Evolutionary conservation across 2,113 vertebrate species (phyloP), one percentile per base, ranked within the genome.

Genomic region (Harpagus bidentatus): DNA sequence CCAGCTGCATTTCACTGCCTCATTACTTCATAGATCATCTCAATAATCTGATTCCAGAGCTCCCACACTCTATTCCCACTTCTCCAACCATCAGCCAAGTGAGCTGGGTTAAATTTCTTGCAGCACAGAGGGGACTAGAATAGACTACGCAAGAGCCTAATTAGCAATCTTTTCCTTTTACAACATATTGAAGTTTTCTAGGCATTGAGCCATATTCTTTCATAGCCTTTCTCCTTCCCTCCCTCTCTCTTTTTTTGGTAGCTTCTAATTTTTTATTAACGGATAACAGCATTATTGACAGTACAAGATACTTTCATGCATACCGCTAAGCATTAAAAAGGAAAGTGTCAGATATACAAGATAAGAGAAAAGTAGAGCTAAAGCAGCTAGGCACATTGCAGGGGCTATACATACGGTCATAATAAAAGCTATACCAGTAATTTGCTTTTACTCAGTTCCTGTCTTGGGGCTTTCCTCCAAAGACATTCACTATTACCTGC

Each of bases 131-230:
- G 81, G 59, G 73, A 86, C 47, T 76, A 84, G 87, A 94, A 95
- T 95, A 93, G 80, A 86, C 95, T 96, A 59, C 0, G 9, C 79
- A 94, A 95, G 85, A 92, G 80, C 88, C 95, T 97, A 97, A 97
- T 98, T 97, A 97, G 82, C 81, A 95, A 56, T 90, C 93, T 96
- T 96, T 97, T 94, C 87, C 84, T 84, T 95, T 92, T 96, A 93
- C 91, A 96, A 55, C 90, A 93, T 96, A 97, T 90, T 97, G 96
- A 97, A 94, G 91, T 95, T 97, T 97, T 97, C 97, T 96, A 96
- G 97, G 97, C 96, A 97, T 72, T 0, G 2, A 96, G 96, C 97
- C 96, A 97, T 95, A 48, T 85, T 93, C 76, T 87, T 91, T 91
- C 93, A 94, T 47, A 94, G 91, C 70, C 34, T 89, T 91, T 73